Evolutionary conservation across 2,888 invertebrate species (phyloP).

Genomic region (Aphodius sticticus): DNA sequence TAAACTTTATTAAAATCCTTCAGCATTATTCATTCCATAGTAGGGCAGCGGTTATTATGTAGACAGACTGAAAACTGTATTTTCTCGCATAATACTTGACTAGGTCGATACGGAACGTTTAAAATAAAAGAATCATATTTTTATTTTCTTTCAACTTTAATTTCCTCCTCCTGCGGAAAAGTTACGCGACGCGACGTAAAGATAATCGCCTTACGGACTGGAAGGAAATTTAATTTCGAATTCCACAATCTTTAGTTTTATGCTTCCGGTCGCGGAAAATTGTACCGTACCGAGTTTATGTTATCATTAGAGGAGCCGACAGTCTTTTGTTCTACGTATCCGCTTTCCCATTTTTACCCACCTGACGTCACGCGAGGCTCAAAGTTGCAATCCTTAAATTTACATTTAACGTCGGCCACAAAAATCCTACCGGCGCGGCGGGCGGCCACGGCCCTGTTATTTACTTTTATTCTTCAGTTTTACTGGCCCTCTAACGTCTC

Average conservation of each 20-base stretch:
- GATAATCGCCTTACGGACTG: slow-evolving; percentile 49
- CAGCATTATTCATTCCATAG: background rate
- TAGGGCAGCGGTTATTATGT: too few relatives aligned
- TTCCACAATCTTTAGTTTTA: slow-evolving; percentile 45
- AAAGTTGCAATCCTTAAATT: background rate
- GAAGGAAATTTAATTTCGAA: slow-evolving; percentile 50
- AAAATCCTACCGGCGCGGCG: background rate
- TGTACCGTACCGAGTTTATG: slow-evolving; percentile 31
- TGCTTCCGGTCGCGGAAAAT: slow-evolving; percentile 33
- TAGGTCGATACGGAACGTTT: too few relatives aligned
- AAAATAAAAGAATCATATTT: too few relatives aligned
- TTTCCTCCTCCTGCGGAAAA: background rate
- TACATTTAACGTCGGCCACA: background rate
- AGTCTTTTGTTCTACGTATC: slow-evolving; percentile 26
- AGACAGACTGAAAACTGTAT: too few relatives aligned
- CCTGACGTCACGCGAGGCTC: background rate
- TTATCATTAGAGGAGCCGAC: slow-evolving; percentile 28
- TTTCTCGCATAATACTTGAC: too few relatives aligned
- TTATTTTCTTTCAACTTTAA: background rate
- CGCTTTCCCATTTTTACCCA: slow-evolving; percentile 32
- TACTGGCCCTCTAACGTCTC: background rate
- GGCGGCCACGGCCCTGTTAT: background rate
- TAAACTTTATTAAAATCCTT: background rate
- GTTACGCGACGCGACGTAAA: slow-evolving; percentile 40
- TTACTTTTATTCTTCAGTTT: background rate